phyloP scores from a whole-genome alignment of 2,888 invertebrate genomes.

The Beris morrisii region DNA sequence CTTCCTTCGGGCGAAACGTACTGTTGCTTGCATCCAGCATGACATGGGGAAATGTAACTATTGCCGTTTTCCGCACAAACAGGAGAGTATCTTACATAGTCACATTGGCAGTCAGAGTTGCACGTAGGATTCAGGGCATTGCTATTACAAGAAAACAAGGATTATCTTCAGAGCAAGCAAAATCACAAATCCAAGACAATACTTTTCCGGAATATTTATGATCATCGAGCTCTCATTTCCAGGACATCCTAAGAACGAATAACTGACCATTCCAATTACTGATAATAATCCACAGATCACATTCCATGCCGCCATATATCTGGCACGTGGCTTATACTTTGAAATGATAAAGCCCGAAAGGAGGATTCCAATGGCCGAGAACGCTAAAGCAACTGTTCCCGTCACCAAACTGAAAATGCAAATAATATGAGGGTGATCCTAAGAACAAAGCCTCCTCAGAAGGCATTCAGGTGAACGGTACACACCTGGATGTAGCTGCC shows the following conservation, averaged over 20 bases:
- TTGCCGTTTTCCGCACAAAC: constrained; percentile 68
- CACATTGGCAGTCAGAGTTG: constrained; percentile 68
- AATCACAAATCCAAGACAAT: constrained; percentile 23
- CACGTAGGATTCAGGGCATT: constrained; percentile 54
- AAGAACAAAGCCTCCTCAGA: neutral
- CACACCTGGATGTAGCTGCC: constrained; percentile 66
- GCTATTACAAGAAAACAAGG: neutral
- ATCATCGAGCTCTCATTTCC: constrained; percentile 61
- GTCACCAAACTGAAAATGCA: constrained; percentile 64
- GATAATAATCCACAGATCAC: constrained; percentile 66
- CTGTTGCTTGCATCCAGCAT: constrained; percentile 69
- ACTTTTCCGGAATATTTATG: constrained; percentile 51
- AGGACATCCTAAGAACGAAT: constrained; percentile 68
- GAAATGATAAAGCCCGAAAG: constrained; percentile 68
- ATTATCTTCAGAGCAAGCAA: neutral
- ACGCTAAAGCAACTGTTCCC: constrained; percentile 69
- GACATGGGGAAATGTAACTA: constrained; percentile 77
- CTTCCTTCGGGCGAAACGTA: constrained; percentile 53
- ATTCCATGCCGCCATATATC: constrained; percentile 71
- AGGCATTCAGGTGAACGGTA: neutral
- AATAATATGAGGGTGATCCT: neutral
- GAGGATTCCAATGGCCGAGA: constrained; percentile 70
- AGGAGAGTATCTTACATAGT: constrained; percentile 72
- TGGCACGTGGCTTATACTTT: constrained; percentile 66
- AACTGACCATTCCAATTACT: constrained; percentile 65